Percentiles rank a stretch among this genome's conserved stretches.
Conservation (phyloP, 2,113 vertebrate species). For the rabbit (Oryctolagus cuniculus) region DNA sequence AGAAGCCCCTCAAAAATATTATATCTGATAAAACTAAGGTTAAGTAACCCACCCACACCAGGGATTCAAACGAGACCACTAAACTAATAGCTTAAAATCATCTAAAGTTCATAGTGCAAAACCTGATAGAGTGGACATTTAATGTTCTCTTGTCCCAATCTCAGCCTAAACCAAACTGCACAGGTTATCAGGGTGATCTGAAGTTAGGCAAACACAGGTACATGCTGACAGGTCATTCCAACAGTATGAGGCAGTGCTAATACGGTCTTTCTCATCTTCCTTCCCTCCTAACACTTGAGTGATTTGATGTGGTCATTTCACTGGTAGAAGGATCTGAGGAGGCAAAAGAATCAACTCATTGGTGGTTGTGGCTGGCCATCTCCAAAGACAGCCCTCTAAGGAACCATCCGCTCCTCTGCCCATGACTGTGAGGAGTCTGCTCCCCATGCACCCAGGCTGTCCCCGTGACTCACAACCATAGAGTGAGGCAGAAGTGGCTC, state of each 20-base stretch:
- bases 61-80: neutral
- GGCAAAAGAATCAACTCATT: neutral
- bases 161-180: slow-evolving; percentile 12
- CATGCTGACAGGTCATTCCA: neutral
- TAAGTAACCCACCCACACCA: neutral
- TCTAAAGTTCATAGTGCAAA: neutral
- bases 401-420: neutral
- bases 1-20: neutral
- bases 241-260: neutral
- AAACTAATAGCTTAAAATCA: neutral
- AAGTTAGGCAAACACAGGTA: neutral
- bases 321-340: neutral
- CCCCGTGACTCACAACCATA: neutral
- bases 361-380: neutral
- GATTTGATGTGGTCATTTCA: neutral
- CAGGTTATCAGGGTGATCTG: neutral
- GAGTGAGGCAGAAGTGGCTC: neutral
- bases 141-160: neutral
- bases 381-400: neutral
- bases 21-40: neutral
- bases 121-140: neutral
- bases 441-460: neutral
- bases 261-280: neutral
- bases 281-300: neutral
- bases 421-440: neutral